Evolutionary conservation across 1,140 invertebrate genomes (phyloP).

Genomic region (Sarcophaga bullata): DNA sequence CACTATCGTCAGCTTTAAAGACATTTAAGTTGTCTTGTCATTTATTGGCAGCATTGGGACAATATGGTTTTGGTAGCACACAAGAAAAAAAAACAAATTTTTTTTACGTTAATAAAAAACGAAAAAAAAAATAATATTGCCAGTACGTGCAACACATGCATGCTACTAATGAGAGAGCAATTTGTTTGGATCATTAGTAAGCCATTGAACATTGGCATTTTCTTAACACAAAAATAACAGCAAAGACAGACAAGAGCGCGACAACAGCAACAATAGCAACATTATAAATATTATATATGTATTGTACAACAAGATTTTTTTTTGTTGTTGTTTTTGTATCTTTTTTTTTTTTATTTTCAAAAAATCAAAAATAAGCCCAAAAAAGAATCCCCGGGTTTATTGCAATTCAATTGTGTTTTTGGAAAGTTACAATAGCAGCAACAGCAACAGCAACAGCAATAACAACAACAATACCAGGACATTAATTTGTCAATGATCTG

Average conservation of each 20-base stretch:
- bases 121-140: background rate
- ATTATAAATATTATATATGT: conserved; percentile 6
- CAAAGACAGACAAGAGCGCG: background rate
- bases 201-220: conserved; percentile 34
- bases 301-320: background rate
- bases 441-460: too few species aligned
- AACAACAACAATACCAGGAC: background rate
- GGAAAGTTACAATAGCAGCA: too few species aligned
- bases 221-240: conserved; percentile 1
- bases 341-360: too few species aligned
- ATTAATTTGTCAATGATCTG: conserved; percentile 40
- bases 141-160: conserved; percentile 2
- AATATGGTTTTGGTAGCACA: too few species aligned
- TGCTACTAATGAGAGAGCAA: conserved; percentile 37
- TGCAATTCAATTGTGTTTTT: background rate
- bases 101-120: too few species aligned
- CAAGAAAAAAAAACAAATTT: too few species aligned
- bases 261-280: background rate
- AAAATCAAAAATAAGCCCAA: too few species aligned
- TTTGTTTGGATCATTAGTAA: conserved; percentile 37
- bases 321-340: too few species aligned
- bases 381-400: background rate
- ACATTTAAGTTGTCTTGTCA: too few species aligned
- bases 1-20: background rate
- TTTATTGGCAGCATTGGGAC: too few species aligned